phyloP scores from a whole-genome alignment of 1,140 invertebrate species.

The Philaenus spumarius region DNA sequence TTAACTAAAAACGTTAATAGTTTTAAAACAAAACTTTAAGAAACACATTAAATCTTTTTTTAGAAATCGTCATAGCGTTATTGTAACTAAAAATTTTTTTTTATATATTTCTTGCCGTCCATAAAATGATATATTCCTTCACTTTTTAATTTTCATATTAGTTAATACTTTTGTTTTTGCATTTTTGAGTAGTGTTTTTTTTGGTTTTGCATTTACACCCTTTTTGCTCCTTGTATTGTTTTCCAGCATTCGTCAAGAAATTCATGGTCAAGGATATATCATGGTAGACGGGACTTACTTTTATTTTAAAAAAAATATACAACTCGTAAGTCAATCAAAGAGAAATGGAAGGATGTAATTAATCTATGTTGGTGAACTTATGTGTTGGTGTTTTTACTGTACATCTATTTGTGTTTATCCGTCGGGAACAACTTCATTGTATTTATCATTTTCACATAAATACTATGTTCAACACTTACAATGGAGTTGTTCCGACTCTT shows the following conservation, averaged over 20 bases:
- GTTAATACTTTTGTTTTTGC: conserved; percentile 11
- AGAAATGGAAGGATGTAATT: background rate
- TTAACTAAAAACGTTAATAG: too few relatives aligned
- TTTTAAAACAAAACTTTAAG: too few relatives aligned
- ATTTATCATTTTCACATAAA: background rate
- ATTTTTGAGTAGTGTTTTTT: conserved; percentile 14
- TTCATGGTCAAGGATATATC: conserved; percentile 47
- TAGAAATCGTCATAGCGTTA: background rate
- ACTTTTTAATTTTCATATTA: background rate
- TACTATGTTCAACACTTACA: background rate
- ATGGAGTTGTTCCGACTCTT: background rate
- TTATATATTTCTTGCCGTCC: background rate
- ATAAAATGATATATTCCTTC: background rate
- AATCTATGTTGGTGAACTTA: too few relatives aligned
- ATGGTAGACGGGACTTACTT: conserved; percentile 1
- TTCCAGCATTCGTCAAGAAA: conserved; percentile 69
- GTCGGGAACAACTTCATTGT: background rate
- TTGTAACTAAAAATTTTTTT: too few relatives aligned
- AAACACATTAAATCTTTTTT: too few relatives aligned
- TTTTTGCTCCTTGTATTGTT: conserved; percentile 32
- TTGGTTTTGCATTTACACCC: conserved; percentile 1
- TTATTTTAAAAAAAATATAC: conserved; percentile 10
- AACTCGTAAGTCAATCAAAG: conserved; percentile 16
- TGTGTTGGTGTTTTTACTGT: too few relatives aligned
- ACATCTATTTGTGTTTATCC: too few relatives aligned